Conservation (phyloP, 1,140 invertebrate genomes). For the Drosophila paulistorum region DNA sequence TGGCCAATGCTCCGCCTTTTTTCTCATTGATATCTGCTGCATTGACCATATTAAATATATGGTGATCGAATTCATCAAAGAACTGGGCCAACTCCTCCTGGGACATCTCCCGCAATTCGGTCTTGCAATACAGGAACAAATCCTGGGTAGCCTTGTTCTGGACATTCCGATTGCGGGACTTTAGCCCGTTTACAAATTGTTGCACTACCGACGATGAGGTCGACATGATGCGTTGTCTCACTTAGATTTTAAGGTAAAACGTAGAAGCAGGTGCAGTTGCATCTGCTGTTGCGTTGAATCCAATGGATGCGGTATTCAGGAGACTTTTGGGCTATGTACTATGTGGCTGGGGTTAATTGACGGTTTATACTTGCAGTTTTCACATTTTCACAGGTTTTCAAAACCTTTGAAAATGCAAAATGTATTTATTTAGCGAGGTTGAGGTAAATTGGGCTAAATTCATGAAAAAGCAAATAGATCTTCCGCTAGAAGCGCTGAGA, state of each 20-base stretch:
- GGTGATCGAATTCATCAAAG: constrained; percentile 97
- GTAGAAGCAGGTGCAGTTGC: constrained; percentile 6
- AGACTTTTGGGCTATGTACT: not conserved
- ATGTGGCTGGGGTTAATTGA: not conserved
- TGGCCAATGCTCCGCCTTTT: constrained; percentile 97
- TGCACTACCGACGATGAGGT: constrained; percentile 86
- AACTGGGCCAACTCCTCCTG: constrained; percentile 94
- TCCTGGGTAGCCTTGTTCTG: constrained; percentile 93
- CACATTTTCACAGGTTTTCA: not conserved
- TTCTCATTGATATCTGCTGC: constrained; percentile 96
- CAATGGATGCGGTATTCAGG: not conserved
- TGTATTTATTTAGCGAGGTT: not conserved
- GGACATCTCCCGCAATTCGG: constrained; percentile 95
- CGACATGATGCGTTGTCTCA: constrained; percentile 51
- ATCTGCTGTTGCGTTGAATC: not conserved
- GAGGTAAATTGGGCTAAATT: not conserved
- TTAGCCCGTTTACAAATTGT: constrained; percentile 93
- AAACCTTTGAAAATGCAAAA: not conserved
- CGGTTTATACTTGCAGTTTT: not conserved
- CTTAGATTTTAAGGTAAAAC: constrained; percentile 11
- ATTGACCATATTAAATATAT: constrained; percentile 98
- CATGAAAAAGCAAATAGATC: not conserved
- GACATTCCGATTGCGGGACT: constrained; percentile 93
- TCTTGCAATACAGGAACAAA: constrained; percentile 94
- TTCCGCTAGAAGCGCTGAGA: constrained; percentile 1